Conservation (phyloP, 37 sponge, comb jelly and placozoan genomes). For the Chondrilla cf. caribensis region DNA sequence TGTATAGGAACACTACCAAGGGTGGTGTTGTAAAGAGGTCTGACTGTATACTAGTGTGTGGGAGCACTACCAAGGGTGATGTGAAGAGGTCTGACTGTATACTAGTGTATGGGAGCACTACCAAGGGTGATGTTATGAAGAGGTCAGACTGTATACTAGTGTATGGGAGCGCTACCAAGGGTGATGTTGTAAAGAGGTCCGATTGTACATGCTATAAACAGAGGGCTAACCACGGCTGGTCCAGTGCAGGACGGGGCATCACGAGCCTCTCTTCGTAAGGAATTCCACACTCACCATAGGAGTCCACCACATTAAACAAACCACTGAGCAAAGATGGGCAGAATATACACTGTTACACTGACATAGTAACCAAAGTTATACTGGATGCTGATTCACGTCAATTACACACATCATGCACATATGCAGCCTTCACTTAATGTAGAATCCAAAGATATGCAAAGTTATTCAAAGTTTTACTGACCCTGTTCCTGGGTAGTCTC, state of each 20-base stretch:
- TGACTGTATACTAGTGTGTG: too few species aligned
- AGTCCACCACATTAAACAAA: slow-evolving; percentile 32
- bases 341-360: slow-evolving; percentile 63
- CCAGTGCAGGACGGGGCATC: slow-evolving; percentile 63
- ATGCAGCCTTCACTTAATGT: too few species aligned
- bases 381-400: not conserved
- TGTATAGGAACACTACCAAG: too few species aligned
- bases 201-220: too few species aligned
- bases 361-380: not conserved
- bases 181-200: too few species aligned
- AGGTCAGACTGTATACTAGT: too few species aligned
- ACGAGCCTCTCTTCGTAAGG: slow-evolving; percentile 65
- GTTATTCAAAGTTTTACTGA: slow-evolving; percentile 10
- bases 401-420: not conserved
- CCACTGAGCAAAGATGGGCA: not conserved
- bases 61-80: too few species aligned
- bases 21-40: too few species aligned
- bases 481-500: slow-evolving; percentile 57
- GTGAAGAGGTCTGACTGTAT: too few species aligned
- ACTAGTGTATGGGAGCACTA: too few species aligned
- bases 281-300: slow-evolving; percentile 79
- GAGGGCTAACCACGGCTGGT: slow-evolving; percentile 67
- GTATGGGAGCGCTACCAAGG: too few species aligned
- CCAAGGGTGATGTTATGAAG: too few species aligned
- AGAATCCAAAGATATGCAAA: not conserved